Evolutionary conservation across 2,888 invertebrate species (phyloP).

Genomic region (Dicycla oo): DNA sequence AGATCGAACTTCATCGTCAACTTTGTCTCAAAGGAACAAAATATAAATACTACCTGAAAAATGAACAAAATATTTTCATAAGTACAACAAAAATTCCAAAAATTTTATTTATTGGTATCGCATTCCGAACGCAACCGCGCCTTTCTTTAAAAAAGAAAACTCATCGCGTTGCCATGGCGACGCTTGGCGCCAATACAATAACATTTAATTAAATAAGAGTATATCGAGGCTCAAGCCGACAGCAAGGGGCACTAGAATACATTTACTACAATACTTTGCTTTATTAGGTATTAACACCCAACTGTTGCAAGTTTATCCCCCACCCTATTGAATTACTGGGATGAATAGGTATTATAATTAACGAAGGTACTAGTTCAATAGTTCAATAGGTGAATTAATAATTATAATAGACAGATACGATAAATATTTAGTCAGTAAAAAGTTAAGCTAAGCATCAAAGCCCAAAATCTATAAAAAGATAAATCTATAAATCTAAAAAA

Average conservation of each 20-base stretch:
- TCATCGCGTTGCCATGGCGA: slow-evolving; percentile 57
- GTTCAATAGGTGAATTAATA: slow-evolving; percentile 6
- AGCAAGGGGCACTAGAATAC: background rate
- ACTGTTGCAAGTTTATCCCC: slow-evolving; percentile 11
- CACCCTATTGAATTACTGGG: slow-evolving; percentile 4
- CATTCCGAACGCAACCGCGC: slow-evolving; percentile 6
- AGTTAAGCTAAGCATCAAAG: background rate
- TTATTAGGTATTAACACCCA: slow-evolving; percentile 15
- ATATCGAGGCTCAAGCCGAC: background rate
- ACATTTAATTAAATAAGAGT: slow-evolving; percentile 45
- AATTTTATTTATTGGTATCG: background rate
- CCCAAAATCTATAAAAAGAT: slow-evolving; percentile 2
- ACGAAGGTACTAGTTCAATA: slow-evolving; percentile 13
- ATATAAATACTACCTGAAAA: background rate
- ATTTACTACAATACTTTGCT: background rate
- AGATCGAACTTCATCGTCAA: too few relatives aligned
- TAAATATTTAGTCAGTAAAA: background rate
- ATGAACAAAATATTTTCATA: background rate
- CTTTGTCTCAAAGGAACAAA: background rate
- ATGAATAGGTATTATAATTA: slow-evolving; percentile 2
- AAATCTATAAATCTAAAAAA: slow-evolving; percentile 40
- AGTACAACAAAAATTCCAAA: background rate
- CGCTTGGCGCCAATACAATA: slow-evolving; percentile 41
- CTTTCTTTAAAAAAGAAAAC: slow-evolving; percentile 36
- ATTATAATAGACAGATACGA: background rate